These are phyloP conservation scores for Philypnodon macrostomus DNA, from an alignment of 2,797 vertebrate genomes.

Conservation along the genomic window DNA sequence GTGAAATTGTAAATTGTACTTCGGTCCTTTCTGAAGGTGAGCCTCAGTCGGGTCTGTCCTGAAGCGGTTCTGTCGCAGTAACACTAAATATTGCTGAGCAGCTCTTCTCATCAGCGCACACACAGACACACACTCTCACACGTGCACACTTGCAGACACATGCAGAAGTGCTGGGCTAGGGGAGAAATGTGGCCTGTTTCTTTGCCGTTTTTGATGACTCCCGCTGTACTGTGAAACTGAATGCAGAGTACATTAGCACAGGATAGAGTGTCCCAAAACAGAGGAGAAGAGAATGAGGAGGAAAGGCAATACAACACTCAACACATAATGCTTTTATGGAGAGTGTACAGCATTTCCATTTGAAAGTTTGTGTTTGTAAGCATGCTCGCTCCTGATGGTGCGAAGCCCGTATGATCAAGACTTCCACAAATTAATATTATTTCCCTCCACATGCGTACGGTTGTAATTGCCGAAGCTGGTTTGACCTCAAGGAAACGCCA, in stretches of 20 bases:
- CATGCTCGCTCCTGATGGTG: background rate
- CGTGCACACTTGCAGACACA: conserved; percentile 54
- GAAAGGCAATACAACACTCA: background rate
- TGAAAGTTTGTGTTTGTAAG: conserved; percentile 12
- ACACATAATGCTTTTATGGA: background rate
- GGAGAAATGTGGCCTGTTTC: conserved; percentile 75
- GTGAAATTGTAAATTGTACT: background rate
- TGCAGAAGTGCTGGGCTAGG: conserved; percentile 74
- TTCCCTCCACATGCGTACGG: conserved; percentile 9
- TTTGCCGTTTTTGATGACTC: conserved; percentile 77
- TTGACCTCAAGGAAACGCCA: conserved; percentile 15
- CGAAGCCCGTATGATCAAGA: background rate
- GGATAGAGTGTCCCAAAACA: conserved; percentile 61
- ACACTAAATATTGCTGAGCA: conserved; percentile 77
- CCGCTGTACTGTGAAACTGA: conserved; percentile 71
- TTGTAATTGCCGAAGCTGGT: conserved; percentile 18
- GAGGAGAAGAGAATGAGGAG: conserved; percentile 27
- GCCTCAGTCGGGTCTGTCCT: conserved; percentile 63
- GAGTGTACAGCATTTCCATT: conserved; percentile 6
- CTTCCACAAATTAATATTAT: conserved; percentile 14
- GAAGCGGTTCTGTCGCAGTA: conserved; percentile 71
- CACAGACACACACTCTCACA: conserved; percentile 32
- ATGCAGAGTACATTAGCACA: conserved; percentile 72
- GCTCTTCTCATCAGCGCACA: conserved; percentile 64
- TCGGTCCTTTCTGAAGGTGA: conserved; percentile 62